A percentile compares a stretch with the other conserved stretches of the same genome.
Evolutionary conservation across 1,140 invertebrate species (phyloP).

Genomic region (Periplaneta americana): DNA sequence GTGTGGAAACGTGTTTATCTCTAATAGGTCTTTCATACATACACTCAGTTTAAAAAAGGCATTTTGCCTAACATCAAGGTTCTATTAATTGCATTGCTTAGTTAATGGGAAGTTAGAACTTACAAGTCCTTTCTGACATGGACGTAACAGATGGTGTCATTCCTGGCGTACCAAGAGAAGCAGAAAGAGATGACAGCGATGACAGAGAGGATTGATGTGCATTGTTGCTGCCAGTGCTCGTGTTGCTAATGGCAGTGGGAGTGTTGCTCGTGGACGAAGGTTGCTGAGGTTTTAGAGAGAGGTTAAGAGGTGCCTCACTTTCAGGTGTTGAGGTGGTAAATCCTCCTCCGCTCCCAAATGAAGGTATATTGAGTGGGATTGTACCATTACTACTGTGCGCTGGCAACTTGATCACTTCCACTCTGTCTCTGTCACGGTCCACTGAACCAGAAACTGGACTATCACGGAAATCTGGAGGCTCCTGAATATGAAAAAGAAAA

Average conservation of each 20-base stretch:
- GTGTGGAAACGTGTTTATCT: no score
- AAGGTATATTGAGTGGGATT: constrained; percentile 24
- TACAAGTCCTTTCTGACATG: constrained; percentile 34
- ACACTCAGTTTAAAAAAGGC: no score
- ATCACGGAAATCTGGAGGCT: neutral
- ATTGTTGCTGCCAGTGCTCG: constrained; percentile 11
- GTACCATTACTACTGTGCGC: constrained; percentile 41
- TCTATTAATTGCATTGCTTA: no score
- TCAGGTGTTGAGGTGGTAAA: constrained; percentile 46
- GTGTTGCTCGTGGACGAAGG: neutral
- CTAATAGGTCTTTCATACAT: no score
- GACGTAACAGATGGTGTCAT: constrained; percentile 18
- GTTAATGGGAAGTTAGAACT: no score
- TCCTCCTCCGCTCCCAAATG: constrained; percentile 27
- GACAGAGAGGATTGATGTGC: constrained; percentile 17
- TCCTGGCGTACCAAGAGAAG: neutral
- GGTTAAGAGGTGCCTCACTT: constrained; percentile 70
- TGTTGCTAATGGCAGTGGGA: constrained; percentile 6
- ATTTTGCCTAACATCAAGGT: no score
- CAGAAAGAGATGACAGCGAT: constrained; percentile 17
- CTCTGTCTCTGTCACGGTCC: constrained; percentile 43
- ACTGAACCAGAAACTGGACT: neutral
- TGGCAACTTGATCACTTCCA: constrained; percentile 72
- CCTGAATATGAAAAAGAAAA: neutral
- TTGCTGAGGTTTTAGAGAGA: constrained; percentile 62